These are phyloP conservation scores for Terrapene triunguis DNA, from an alignment of 2,113 vertebrate genomes.

Conservation along the genomic window DNA sequence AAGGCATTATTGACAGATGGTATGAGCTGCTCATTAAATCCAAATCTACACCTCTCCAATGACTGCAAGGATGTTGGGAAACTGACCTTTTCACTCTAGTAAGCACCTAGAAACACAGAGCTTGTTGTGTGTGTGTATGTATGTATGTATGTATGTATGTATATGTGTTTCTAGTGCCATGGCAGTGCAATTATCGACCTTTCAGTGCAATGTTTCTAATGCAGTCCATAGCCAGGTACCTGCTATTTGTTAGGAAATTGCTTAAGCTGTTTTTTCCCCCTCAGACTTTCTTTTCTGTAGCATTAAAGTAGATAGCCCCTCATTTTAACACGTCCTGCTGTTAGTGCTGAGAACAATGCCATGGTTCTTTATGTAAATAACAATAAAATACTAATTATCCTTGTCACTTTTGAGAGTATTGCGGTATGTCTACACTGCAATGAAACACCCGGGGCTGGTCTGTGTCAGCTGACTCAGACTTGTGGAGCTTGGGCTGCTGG, in stretches of 20 bases:
- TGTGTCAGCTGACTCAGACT: no score
- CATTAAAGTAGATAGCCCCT: neutral
- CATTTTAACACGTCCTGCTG: neutral
- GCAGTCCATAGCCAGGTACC: neutral
- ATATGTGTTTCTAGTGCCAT: neutral
- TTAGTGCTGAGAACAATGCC: neutral
- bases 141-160: neutral
- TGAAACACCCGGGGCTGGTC: no score
- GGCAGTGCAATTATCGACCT: constrained; percentile 53
- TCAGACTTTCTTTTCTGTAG: neutral
- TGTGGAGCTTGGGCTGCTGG: no score
- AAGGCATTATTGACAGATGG: constrained; percentile 78
- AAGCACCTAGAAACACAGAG: constrained; percentile 46
- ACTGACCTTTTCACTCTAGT: constrained; percentile 61
- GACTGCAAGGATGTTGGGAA: constrained; percentile 71
- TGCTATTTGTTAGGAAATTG: neutral
- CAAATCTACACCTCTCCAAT: constrained; percentile 64
- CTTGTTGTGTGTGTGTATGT: constrained; percentile 27
- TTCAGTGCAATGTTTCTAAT: constrained; percentile 23
- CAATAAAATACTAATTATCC: neutral
- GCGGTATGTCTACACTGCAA: no score
- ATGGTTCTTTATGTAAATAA: neutral
- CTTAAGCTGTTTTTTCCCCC: neutral
- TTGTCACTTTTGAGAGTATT: no score
- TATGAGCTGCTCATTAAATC: constrained; percentile 76